Conservation (phyloP, 2,888 invertebrate genomes). For the Latheticus oryzae region DNA sequence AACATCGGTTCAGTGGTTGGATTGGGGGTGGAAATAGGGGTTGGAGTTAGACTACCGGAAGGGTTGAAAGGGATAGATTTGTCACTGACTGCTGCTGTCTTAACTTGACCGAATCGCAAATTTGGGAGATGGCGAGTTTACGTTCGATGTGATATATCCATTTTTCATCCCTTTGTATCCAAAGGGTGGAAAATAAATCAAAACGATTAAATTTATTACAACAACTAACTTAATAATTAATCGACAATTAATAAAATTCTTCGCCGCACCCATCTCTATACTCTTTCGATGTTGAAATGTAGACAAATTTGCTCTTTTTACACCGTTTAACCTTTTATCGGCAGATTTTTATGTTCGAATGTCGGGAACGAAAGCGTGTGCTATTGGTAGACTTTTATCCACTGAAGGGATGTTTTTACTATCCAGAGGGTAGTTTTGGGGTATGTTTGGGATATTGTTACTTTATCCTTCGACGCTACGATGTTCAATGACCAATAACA, state of each 20-base stretch:
- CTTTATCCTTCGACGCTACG: slow-evolving; percentile 38
- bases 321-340: slow-evolving; percentile 39
- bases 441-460: slow-evolving; percentile 41
- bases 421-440: slow-evolving; percentile 43
- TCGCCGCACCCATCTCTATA: background rate
- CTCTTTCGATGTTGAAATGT: slow-evolving; percentile 19
- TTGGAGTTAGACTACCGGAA: slow-evolving; percentile 47
- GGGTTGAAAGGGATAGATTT: slow-evolving; percentile 61
- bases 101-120: slow-evolving; percentile 56
- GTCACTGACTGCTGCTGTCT: slow-evolving; percentile 61
- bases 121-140: slow-evolving; percentile 17
- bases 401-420: slow-evolving; percentile 43
- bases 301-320: slow-evolving; percentile 36
- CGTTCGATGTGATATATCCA: slow-evolving; percentile 11
- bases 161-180: slow-evolving; percentile 30
- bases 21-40: slow-evolving; percentile 32
- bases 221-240: too few species aligned
- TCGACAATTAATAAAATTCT: background rate
- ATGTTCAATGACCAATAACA: slow-evolving; percentile 46
- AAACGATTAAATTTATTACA: too few species aligned
- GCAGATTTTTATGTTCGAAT: slow-evolving; percentile 32
- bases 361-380: slow-evolving; percentile 15
- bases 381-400: too few species aligned
- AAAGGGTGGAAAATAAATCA: too few species aligned
- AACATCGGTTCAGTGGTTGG: slow-evolving; percentile 50